These are phyloP conservation scores for Tauraco hartlaubi DNA, from an alignment of 2,797 vertebrate genomes.

Conservation along the genomic window DNA sequence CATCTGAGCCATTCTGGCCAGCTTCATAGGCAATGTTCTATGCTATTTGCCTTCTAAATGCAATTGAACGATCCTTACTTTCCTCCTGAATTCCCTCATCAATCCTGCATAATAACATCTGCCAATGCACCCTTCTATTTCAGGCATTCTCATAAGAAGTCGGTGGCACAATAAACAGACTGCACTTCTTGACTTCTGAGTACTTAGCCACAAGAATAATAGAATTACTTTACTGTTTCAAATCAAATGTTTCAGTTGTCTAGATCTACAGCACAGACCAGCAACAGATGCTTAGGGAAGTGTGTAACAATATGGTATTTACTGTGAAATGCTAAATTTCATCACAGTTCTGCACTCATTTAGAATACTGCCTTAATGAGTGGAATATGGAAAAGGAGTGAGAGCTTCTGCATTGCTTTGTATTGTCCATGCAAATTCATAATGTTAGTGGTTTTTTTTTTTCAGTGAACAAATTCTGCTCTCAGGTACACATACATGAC, in stretches of 20 bases:
- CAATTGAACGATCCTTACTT: background rate
- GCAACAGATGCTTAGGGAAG: background rate
- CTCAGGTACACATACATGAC: background rate
- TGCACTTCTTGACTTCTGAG: background rate
- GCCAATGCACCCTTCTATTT: background rate
- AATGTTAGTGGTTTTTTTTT: fast-evolving
- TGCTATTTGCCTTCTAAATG: conserved; percentile 1
- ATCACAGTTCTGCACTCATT: background rate
- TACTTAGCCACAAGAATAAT: background rate
- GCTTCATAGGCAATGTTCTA: background rate
- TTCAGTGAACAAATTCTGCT: background rate
- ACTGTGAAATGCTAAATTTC: background rate
- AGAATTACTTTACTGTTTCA: background rate
- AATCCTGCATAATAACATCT: background rate
- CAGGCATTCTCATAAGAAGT: background rate
- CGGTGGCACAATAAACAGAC: background rate
- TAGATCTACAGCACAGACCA: background rate
- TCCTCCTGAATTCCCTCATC: conserved; percentile 1
- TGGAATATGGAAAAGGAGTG: background rate
- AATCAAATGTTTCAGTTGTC: background rate
- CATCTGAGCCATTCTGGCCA: background rate
- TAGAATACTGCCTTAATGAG: background rate
- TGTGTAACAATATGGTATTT: background rate
- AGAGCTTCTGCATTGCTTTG: background rate
- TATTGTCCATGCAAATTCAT: background rate